These are phyloP conservation scores for Phoebastria nigripes DNA, from an alignment of 2,797 vertebrate species.

Conservation along the genomic window DNA sequence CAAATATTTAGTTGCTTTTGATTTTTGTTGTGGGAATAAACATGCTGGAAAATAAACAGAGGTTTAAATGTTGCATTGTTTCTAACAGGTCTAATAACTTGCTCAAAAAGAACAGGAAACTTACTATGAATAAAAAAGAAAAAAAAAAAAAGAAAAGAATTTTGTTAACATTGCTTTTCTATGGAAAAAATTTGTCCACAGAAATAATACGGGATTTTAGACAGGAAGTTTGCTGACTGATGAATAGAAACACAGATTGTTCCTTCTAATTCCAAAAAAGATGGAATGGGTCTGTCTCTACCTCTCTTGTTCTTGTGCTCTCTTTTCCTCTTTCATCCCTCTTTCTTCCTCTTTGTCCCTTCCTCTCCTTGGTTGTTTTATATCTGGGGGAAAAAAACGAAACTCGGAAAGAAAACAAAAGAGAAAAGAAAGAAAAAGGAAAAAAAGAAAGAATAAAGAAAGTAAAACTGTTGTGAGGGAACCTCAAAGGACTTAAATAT, in stretches of 20 bases:
- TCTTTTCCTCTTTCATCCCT: neutral
- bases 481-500: neutral
- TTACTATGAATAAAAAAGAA: neutral
- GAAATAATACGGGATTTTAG: neutral
- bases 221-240: neutral
- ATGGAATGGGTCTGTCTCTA: neutral
- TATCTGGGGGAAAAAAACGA: too few relatives aligned
- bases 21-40: neutral
- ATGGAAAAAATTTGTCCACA: neutral
- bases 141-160: too few relatives aligned
- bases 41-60: neutral
- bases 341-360: neutral
- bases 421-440: neutral
- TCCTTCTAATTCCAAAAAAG: neutral
- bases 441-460: too few relatives aligned
- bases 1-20: neutral
- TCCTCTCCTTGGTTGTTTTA: neutral
- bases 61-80: neutral
- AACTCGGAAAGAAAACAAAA: too few relatives aligned
- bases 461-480: neutral
- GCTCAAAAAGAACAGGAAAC: neutral
- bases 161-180: neutral
- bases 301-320: fast-evolving
- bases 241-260: neutral
- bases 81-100: neutral